A percentile compares a stretch with the other conserved stretches of the same genome.
These are phyloP conservation scores for Poeciliopsis paucimaculata DNA, from an alignment of 2,797 vertebrate species.

Conservation along the genomic window DNA sequence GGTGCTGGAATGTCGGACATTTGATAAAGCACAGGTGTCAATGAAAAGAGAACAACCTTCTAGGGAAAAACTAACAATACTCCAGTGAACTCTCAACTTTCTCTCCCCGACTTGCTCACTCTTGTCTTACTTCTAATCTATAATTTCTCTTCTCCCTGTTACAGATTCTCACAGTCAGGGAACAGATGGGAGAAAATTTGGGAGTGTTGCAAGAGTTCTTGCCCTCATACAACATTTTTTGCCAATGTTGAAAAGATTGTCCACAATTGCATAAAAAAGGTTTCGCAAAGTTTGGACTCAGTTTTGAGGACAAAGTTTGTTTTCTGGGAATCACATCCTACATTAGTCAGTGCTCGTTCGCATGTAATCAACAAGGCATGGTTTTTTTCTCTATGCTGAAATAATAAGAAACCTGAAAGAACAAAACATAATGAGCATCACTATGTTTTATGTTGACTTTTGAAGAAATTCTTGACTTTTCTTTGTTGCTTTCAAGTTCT, in stretches of 20 bases:
- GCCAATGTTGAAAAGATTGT: slow-evolving; percentile 4
- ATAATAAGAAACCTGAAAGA: neutral
- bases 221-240: neutral
- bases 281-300: neutral
- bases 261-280: slow-evolving; percentile 19
- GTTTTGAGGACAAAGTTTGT: slow-evolving; percentile 1
- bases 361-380: neutral
- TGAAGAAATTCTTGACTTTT: neutral
- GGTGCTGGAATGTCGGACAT: slow-evolving; percentile 46
- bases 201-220: slow-evolving; percentile 14
- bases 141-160: neutral
- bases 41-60: slow-evolving; percentile 34
- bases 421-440: neutral
- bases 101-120: neutral
- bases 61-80: slow-evolving; percentile 10
- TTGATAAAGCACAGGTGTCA: slow-evolving; percentile 49
- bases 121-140: neutral
- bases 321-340: slow-evolving; percentile 5
- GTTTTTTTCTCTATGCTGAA: neutral
- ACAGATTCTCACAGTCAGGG: slow-evolving; percentile 6
- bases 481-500: slow-evolving; percentile 9
- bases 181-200: slow-evolving; percentile 3
- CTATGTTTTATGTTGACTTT: too few relatives aligned
- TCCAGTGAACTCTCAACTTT: neutral
- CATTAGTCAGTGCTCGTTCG: neutral